Percentiles rank a stretch among this genome's conserved stretches.
These are phyloP conservation scores for Tubulanus polymorphus DNA, from an alignment of 2,888 invertebrate species.

Conservation along the genomic window DNA sequence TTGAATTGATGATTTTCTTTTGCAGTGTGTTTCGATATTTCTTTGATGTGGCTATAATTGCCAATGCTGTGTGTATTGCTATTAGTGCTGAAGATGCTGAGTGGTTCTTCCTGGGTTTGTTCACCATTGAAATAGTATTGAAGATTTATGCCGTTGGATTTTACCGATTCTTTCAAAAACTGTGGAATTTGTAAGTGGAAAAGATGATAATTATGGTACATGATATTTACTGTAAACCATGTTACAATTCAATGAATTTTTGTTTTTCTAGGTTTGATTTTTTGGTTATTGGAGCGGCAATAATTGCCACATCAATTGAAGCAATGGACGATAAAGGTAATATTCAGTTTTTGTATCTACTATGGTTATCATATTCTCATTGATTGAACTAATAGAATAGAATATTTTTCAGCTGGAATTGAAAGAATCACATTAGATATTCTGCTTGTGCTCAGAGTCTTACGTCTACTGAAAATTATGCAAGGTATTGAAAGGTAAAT, in stretches of 20 bases:
- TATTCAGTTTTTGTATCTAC: no score
- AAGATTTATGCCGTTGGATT: slow-evolving; percentile 54
- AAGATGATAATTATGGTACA: no score
- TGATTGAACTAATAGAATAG: slow-evolving; percentile 1
- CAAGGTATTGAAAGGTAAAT: slow-evolving; percentile 50
- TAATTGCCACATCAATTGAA: slow-evolving; percentile 35
- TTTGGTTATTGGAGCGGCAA: slow-evolving; percentile 52
- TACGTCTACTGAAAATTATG: slow-evolving; percentile 54
- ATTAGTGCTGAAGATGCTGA: slow-evolving; percentile 49
- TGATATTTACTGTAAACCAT: no score
- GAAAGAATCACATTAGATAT: slow-evolving; percentile 51
- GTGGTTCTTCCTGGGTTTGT: slow-evolving; percentile 53
- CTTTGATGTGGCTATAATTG: slow-evolving; percentile 54
- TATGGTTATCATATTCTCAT: background rate
- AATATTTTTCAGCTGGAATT: slow-evolving; percentile 31
- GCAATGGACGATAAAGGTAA: slow-evolving; percentile 13
- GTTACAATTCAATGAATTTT: slow-evolving; percentile 1
- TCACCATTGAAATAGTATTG: slow-evolving; percentile 53
- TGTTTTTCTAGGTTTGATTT: slow-evolving; percentile 54
- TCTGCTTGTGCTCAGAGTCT: slow-evolving; percentile 54
- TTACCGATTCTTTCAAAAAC: slow-evolving; percentile 45
- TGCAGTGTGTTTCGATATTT: slow-evolving; percentile 52
- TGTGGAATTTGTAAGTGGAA: slow-evolving; percentile 55
- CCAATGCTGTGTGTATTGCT: slow-evolving; percentile 55
- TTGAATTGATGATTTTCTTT: slow-evolving; percentile 1